Evolutionary conservation across 2,113 vertebrate genomes (phyloP).

Genomic region (Trogon surrucura): DNA sequence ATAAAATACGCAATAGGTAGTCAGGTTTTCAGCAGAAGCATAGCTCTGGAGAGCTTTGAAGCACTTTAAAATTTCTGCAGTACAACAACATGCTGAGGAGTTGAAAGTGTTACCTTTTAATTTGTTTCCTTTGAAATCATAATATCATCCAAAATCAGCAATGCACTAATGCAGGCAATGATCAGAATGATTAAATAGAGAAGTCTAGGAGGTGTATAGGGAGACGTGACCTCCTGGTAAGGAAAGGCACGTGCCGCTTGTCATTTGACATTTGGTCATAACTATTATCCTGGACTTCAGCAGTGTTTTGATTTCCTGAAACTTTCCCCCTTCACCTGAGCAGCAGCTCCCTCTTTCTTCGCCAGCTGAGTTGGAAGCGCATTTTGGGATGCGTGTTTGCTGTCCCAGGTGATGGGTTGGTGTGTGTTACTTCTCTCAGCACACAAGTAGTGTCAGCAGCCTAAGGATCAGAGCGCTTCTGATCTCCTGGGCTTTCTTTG

Average conservation of each 20-base stretch:
- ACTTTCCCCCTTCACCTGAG: not conserved
- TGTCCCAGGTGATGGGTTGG: not conserved
- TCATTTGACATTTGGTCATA: not conserved
- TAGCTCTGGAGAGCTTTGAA: not conserved
- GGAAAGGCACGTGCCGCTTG: not conserved
- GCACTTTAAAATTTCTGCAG: not conserved
- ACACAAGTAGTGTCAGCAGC: not conserved
- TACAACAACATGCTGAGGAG: not conserved
- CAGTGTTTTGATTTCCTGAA: rapidly evolving
- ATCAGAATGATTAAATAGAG: not conserved
- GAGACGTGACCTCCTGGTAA: not conserved
- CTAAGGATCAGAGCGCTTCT: not conserved
- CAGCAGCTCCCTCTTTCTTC: not conserved
- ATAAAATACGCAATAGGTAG: not conserved
- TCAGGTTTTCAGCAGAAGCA: not conserved
- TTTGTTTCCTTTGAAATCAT: not conserved
- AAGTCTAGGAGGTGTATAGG: not conserved
- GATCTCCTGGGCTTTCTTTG: not conserved
- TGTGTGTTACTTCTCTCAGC: not conserved
- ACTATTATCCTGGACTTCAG: not conserved
- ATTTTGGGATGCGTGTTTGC: not conserved
- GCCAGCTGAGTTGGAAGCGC: not conserved
- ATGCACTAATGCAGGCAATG: not conserved
- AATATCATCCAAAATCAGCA: not conserved
- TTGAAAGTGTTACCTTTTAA: not conserved